phyloP scores from a whole-genome alignment of 2,797 vertebrate genomes.

The Fringilla coelebs region DNA sequence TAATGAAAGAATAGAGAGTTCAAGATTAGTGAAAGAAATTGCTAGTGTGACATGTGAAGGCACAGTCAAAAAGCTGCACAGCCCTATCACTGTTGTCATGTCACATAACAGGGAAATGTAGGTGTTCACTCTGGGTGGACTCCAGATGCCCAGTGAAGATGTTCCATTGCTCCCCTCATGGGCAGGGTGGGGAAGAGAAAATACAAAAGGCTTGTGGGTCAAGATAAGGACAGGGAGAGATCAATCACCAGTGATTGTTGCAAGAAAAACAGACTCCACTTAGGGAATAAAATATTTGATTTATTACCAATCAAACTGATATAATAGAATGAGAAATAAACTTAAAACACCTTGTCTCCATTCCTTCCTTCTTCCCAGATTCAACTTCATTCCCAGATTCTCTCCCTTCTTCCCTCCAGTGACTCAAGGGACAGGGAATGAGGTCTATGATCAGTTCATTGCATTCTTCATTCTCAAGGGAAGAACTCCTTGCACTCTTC shows the following conservation, averaged over 20 bases:
- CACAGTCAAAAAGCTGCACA: not conserved
- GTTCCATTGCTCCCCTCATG: not conserved
- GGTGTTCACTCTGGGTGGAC: not conserved
- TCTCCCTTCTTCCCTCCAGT: not conserved
- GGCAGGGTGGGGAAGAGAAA: not conserved
- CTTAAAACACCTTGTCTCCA: not conserved
- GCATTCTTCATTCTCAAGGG: not conserved
- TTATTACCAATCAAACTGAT: not conserved
- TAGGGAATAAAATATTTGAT: not conserved
- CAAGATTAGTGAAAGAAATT: not conserved
- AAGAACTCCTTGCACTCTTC: not conserved
- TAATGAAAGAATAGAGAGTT: not conserved
- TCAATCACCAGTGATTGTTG: not conserved
- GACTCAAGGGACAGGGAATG: not conserved
- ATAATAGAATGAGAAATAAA: not conserved
- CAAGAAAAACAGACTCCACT: not conserved
- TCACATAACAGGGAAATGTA: not conserved
- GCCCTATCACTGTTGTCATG: not conserved
- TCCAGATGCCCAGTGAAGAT: not conserved
- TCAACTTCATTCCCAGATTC: not conserved
- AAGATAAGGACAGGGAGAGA: not conserved
- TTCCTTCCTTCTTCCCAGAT: not conserved
- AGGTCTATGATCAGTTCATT: not conserved
- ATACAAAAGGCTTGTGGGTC: fast-evolving
- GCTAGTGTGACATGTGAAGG: not conserved